These are phyloP conservation scores for Stomorhina lunata DNA, from an alignment of 2,888 invertebrate genomes.

Conservation along the genomic window DNA sequence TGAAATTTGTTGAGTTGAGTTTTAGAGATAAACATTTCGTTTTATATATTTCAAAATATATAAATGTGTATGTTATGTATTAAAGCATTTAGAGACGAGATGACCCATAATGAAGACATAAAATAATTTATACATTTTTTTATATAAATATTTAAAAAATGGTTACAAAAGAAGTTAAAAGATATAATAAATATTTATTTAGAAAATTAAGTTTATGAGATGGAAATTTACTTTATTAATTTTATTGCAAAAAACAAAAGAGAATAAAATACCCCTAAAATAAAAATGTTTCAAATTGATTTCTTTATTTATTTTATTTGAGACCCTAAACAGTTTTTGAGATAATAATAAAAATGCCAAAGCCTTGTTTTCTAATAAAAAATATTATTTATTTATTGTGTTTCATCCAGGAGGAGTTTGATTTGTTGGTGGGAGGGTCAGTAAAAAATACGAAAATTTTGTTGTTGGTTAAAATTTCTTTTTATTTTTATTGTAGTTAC, in stretches of 20 bases:
- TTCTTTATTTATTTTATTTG: background rate
- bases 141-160: constrained; percentile 20
- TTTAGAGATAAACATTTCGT: background rate
- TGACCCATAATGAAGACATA: constrained; percentile 28
- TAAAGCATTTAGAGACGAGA: background rate
- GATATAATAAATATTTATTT: constrained; percentile 38
- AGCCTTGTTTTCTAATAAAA: constrained; percentile 63
- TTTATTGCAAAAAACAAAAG: background rate
- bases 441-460: constrained; percentile 54
- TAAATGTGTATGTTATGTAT: background rate
- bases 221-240: constrained; percentile 5
- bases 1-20: constrained; percentile 44
- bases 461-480: constrained; percentile 52
- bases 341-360: constrained; percentile 66
- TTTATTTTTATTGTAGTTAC: constrained; percentile 52
- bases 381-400: constrained; percentile 46
- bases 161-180: constrained; percentile 17
- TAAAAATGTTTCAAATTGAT: background rate
- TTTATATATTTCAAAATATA: background rate
- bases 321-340: background rate
- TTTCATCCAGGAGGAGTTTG: background rate
- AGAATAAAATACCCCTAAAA: background rate
- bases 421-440: constrained; percentile 1
- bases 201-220: background rate
- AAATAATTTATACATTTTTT: constrained; percentile 15